Evolutionary conservation across 2,113 vertebrate genomes (phyloP), one percentile per base, ranked within the genome.

Genomic region (Notothenia rossii): DNA sequence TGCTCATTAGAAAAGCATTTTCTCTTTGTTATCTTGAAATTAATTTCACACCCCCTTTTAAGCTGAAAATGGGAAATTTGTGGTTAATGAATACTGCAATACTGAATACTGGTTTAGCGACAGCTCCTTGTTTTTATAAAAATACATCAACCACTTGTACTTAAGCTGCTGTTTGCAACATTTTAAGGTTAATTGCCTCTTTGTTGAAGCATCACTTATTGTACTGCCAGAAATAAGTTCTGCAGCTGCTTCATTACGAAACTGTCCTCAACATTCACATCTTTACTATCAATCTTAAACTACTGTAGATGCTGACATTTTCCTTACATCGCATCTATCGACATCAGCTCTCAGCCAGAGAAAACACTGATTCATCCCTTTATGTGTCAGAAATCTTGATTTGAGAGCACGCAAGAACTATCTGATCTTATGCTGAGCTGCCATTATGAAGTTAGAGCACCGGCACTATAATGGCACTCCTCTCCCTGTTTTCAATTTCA

Each of bases 401-500:
- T 86, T 62, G 53, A 75, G 58, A 67, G 54, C n/a, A 67, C 46
- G 66, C 49, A 33, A 58, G 46, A 60, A 59, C 48, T 33, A 79
- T 84, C 68, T 81, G 77, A 88, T 83, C 65, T 76, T 72, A 68
- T 46, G 70, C 72, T 13, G 1, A 81, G 54, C 54, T 80, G 60
- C 76, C 55, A 66, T 78, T 73, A 60, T 72, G 13, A 84, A 88
- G 63, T 72, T 79, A 65, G 59, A 70, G 59, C 69, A 43, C 46
- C 85, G 84, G 85, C 72, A 81, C 84, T 77, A 75, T 84, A 89
- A 88, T 86, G 51, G 64, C 75, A 81, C 88, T 79, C 63, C 81
- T 69, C 54, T 86, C 82, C 36, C 86, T 91, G 92, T 86, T 93
- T 93, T 91, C 85, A 94, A 93, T 93, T 94, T 94, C 93, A 93